phyloP scores from a whole-genome alignment of 2,797 vertebrate genomes.

The Steatocranus sp. region DNA sequence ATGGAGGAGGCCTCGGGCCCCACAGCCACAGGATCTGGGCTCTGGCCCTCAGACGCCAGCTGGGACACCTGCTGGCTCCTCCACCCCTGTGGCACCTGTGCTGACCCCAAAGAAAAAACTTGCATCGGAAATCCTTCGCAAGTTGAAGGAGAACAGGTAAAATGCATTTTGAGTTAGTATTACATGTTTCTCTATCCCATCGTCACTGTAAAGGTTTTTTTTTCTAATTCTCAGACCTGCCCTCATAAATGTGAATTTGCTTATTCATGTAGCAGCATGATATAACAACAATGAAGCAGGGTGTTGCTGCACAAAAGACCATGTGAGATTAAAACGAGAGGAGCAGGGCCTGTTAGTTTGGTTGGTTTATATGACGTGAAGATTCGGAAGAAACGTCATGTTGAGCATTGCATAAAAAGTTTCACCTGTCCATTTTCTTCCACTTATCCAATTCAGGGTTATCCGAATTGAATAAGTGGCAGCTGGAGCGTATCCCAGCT shows the following conservation, averaged over 20 bases:
- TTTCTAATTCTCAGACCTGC: not conserved
- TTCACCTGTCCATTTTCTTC: not conserved
- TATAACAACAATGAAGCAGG: not conserved
- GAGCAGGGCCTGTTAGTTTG: not conserved
- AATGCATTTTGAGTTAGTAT: not conserved
- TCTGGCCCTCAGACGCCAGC: not conserved
- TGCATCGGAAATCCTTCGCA: constrained; percentile 50
- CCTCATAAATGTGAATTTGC: not conserved
- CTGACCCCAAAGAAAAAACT: constrained; percentile 59
- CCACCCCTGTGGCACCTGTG: not conserved
- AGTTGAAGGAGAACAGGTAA: constrained; percentile 67
- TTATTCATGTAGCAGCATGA: not conserved
- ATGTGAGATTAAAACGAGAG: not conserved
- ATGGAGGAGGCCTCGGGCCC: constrained; percentile 46
- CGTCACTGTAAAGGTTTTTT: accelerated
- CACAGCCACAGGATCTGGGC: not conserved
- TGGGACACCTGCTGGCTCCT: not conserved
- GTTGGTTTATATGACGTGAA: not conserved
- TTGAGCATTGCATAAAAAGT: not conserved
- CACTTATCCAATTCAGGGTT: not conserved
- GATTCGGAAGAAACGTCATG: accelerated
- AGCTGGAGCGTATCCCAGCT: not conserved
- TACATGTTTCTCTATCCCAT: not conserved
- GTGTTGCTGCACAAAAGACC: not conserved
- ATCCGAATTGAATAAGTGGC: not conserved